A percentile compares a stretch with the other conserved stretches of the same genome.
Evolutionary conservation across 2,797 vertebrate species (phyloP).

Genomic region (Chrosomus eos): DNA sequence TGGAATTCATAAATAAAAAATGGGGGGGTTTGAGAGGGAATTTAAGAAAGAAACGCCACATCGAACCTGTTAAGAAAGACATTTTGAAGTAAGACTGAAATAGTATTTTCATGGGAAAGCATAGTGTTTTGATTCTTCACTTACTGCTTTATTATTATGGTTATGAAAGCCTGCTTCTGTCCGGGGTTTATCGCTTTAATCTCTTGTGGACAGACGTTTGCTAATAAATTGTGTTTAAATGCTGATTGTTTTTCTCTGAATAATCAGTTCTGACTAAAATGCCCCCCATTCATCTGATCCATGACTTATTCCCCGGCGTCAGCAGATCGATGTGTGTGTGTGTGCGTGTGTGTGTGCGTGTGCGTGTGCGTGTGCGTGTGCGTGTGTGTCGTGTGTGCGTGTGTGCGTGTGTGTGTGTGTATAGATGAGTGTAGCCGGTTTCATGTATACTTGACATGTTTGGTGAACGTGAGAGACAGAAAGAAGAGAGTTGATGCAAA

Average conservation of each 20-base stretch:
- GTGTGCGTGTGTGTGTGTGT: too few relatives aligned
- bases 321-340: too few relatives aligned
- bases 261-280: conserved; percentile 68
- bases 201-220: conserved; percentile 48
- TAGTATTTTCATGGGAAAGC: background rate
- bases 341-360: too few relatives aligned
- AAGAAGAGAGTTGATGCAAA: too few relatives aligned
- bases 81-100: background rate
- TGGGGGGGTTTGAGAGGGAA: background rate
- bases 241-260: conserved; percentile 69
- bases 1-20: too few relatives aligned
- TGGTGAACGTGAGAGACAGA: too few relatives aligned
- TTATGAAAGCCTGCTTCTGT: background rate
- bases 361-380: too few relatives aligned
- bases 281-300: conserved; percentile 63
- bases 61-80: background rate
- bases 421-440: too few relatives aligned
- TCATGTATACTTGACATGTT: too few relatives aligned
- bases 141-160: background rate
- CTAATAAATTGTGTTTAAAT: conserved; percentile 65
- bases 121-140: background rate
- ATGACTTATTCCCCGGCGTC: too few relatives aligned
- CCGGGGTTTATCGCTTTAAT: background rate
- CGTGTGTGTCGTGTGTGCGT: too few relatives aligned
- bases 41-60: background rate